These are phyloP conservation scores for Syngnathus floridae DNA, from an alignment of 2,113 vertebrate species.

Conservation along the genomic window DNA sequence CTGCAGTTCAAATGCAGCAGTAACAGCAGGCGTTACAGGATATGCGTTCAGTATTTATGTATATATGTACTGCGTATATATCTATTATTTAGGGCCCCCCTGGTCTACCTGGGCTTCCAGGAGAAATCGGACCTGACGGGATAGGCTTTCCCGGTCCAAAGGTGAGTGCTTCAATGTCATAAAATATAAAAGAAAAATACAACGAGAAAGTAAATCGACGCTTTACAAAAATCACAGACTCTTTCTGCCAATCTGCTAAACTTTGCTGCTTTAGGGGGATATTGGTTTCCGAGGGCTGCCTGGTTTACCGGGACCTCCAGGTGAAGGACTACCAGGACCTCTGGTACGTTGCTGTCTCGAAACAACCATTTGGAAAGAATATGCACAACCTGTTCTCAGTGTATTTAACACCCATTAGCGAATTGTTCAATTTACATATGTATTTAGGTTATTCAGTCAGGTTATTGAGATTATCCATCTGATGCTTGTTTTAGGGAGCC, in stretches of 20 bases:
- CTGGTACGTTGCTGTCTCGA: slow-evolving; percentile 53
- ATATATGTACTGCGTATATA: no score
- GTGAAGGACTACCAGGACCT: slow-evolving; percentile 81
- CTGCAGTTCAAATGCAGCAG: background rate
- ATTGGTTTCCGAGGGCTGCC: slow-evolving; percentile 75
- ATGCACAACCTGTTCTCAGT: background rate
- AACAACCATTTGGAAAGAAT: background rate
- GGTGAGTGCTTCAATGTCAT: slow-evolving; percentile 55
- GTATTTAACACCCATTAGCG: background rate
- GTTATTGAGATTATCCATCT: slow-evolving; percentile 32
- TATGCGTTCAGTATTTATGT: background rate
- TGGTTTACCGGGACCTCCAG: slow-evolving; percentile 75
- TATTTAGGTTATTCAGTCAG: slow-evolving; percentile 21
- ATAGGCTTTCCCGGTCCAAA: slow-evolving; percentile 80
- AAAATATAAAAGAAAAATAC: background rate
- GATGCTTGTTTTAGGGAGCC: slow-evolving; percentile 29
- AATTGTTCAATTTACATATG: background rate
- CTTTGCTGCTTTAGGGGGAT: slow-evolving; percentile 71
- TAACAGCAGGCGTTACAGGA: background rate
- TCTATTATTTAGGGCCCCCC: slow-evolving; percentile 71
- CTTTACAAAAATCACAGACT: background rate
- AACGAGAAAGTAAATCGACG: background rate
- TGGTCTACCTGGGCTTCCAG: slow-evolving; percentile 76
- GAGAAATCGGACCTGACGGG: slow-evolving; percentile 79
- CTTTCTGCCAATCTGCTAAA: background rate